Base-by-base conservation (phyloP, 2,113 vertebrate genomes). In the Oreochromis tanganicae region DNA sequence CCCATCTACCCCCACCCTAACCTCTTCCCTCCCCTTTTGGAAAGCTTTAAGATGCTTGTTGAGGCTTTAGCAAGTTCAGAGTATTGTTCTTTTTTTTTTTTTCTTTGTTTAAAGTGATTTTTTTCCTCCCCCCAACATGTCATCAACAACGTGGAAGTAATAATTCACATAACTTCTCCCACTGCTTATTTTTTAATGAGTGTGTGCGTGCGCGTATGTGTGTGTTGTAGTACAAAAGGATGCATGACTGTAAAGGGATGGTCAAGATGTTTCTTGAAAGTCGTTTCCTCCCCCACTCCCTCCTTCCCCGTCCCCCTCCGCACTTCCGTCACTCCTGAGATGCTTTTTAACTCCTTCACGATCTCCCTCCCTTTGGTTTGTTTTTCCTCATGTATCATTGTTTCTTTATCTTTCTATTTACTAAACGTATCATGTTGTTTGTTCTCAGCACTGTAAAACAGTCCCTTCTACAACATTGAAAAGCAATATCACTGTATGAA, bases 401-500 rank as follows among this genome's bases (percentile, higher is more conserved):
- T 96, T 96, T 95, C 94, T 95, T 95, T 94, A 93, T 95, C 93
- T 95, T 95, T 92, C 92, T 95, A 96, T 94, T 94, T 94, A 96
- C 94, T 94, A 95, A 96, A 93, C 93, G 92, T 96, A 96, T 94
- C 95, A 96, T 96, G 96, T 97, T 96, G 95, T 97, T 93, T 97
- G 97, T 99, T 98, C 97, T 98, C 97, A 97, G 98, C 98, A 98
- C 98, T 99, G 98, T 98, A 98, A 98, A 97, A 98, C 97, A 97
- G 98, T 98, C 97, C 98, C 97, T 95, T 98, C 97, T 98, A 98
- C 97, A 97, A 99, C 97, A 98, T 97, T 98, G 98, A 99, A 97
- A 99, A 99, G 98, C 98, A 99, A 99, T 99, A 99, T 98, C 98
- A 99, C 98, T 98, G 98, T 98, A 98, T 98, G 97, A 98, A 98